Evolutionary conservation across 2,797 vertebrate genomes (phyloP).

Genomic region (Manis pentadactyla): DNA sequence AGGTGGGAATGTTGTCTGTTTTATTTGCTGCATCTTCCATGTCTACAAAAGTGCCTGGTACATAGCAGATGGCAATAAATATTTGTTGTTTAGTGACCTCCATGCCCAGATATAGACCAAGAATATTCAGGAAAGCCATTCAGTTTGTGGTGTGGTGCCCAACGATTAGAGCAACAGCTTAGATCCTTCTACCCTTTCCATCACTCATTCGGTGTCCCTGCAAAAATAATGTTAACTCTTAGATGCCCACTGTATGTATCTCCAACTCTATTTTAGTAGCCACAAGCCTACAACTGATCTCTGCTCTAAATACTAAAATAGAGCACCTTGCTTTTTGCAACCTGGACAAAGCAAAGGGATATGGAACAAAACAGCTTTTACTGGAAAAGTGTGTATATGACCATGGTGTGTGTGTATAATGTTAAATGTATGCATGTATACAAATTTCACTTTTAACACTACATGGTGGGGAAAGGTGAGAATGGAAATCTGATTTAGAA

Average conservation of each 20-base stretch:
- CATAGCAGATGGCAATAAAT: not conserved
- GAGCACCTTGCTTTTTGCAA: not conserved
- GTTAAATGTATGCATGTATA: not conserved
- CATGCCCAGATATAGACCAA: not conserved
- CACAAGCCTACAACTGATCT: not conserved
- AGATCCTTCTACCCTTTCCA: not conserved
- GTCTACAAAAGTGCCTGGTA: not conserved
- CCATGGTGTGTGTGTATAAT: not conserved
- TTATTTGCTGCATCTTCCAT: not conserved
- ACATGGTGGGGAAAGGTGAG: not conserved
- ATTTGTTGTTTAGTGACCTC: not conserved
- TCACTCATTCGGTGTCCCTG: not conserved
- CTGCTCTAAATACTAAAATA: not conserved
- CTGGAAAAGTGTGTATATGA: not conserved
- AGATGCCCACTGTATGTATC: not conserved
- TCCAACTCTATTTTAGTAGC: not conserved
- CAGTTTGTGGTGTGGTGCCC: not conserved
- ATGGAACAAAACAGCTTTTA: not conserved
- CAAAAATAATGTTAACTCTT: not conserved
- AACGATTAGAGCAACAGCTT: not conserved
- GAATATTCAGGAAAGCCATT: not conserved
- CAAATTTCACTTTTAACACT: slow-evolving; percentile 6
- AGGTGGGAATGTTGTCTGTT: not conserved
- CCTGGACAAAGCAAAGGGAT: not conserved
- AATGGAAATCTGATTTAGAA: slow-evolving; percentile 17